A percentile compares a stretch with the other conserved stretches of the same genome.
Evolutionary conservation across 35 echinoderm and acorn worm species (phyloP).

Genomic region (Heliocidaris erythrogramma): DNA sequence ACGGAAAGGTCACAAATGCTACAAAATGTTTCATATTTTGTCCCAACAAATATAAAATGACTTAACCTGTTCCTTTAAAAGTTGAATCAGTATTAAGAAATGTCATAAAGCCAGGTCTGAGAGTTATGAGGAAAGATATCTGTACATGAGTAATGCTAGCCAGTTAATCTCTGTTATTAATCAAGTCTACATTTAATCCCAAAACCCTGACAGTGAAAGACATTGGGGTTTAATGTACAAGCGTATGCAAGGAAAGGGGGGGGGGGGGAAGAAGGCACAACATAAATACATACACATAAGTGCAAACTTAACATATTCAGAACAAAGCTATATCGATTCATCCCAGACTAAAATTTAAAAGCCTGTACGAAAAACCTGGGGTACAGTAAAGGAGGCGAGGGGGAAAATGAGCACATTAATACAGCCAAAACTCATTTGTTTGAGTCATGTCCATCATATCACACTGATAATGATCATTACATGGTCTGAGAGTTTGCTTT

Average conservation of each 20-base stretch:
- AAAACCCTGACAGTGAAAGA: background rate
- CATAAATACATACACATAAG: background rate
- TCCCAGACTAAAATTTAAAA: background rate
- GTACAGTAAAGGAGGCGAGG: background rate
- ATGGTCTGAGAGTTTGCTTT: no score
- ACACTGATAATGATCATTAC: no score
- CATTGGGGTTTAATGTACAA: background rate
- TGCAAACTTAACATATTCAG: background rate
- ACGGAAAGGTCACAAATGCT: no score
- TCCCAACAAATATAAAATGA: background rate
- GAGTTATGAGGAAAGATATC: background rate
- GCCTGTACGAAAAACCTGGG: background rate
- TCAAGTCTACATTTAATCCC: background rate
- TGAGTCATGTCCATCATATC: no score
- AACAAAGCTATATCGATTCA: background rate
- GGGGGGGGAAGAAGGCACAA: background rate
- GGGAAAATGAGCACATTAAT: background rate
- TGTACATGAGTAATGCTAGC: conserved; percentile 15
- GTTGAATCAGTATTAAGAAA: background rate
- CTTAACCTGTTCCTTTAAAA: background rate
- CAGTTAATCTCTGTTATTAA: background rate
- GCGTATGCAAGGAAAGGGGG: background rate
- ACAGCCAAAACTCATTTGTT: no score
- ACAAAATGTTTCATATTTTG: no score
- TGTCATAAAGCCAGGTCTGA: background rate